Evolutionary conservation across 2,113 vertebrate genomes (phyloP).

Genomic region (Crotalus helleri): DNA sequence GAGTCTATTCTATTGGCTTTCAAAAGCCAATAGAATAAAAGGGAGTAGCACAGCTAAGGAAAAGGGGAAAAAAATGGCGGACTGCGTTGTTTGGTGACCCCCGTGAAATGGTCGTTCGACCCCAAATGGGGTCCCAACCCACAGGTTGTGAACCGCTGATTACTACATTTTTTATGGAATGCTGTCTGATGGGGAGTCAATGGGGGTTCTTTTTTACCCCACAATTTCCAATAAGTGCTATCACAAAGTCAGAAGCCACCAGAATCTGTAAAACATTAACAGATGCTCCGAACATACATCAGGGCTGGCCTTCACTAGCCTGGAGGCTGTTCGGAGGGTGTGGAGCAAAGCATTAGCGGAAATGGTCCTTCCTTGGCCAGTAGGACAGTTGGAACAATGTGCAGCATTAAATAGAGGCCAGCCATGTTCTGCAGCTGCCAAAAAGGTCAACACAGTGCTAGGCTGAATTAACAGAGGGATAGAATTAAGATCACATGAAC

Average conservation of each 20-base stretch:
- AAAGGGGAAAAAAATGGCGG: no score
- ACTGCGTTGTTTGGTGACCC: no score
- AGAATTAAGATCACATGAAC: no score
- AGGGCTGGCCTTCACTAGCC: neutral
- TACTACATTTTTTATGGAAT: neutral
- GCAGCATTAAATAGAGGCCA: neutral
- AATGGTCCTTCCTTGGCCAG: neutral
- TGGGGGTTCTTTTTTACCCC: neutral
- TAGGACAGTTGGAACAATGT: neutral
- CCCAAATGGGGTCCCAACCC: no score
- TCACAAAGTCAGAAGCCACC: neutral
- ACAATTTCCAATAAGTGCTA: neutral
- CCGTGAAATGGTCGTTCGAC: no score
- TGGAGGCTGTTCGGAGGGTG: neutral
- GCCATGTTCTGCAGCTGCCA: no score
- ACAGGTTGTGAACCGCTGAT: no score
- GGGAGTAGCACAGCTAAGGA: no score
- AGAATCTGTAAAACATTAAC: neutral
- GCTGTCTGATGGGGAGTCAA: neutral
- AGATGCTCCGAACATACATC: neutral
- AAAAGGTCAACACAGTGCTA: no score
- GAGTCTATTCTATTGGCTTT: no score
- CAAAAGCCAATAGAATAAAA: no score
- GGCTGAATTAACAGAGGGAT: no score
- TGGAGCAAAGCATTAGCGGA: neutral